These are phyloP conservation scores for Parochlus steinenii DNA, from an alignment of 2,888 invertebrate species.

Conservation along the genomic window DNA sequence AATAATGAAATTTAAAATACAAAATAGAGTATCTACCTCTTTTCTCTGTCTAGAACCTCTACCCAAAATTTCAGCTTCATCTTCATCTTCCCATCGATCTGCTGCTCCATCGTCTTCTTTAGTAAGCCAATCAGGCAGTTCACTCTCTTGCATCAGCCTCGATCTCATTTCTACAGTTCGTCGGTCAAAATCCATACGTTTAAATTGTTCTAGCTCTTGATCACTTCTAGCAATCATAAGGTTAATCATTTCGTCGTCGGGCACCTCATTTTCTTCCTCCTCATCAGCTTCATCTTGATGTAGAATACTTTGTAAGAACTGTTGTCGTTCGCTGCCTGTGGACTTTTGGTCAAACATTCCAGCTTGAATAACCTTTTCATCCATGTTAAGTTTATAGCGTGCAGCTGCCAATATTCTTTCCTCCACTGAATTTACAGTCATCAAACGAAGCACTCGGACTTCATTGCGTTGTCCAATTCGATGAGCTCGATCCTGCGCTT, in stretches of 20 bases:
- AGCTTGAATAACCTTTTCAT: constrained; percentile 99
- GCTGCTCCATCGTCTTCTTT: constrained; percentile 90
- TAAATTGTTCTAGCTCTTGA: constrained; percentile 85
- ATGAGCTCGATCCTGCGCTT: constrained; percentile 99
- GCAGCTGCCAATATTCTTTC: constrained; percentile 97
- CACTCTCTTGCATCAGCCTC: constrained; percentile 82
- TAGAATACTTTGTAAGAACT: constrained; percentile 87
- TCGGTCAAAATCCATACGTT: constrained; percentile 84
- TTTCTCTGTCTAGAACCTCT: constrained; percentile 86
- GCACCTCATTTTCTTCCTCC: constrained; percentile 56
- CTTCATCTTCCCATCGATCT: constrained; percentile 44
- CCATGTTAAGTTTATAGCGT: constrained; percentile 95
- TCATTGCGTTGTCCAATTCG: constrained; percentile 98
- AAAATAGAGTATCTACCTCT: no score
- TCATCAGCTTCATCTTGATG: constrained; percentile 91
- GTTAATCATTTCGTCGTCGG: constrained; percentile 97
- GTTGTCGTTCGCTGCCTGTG: constrained; percentile 89
- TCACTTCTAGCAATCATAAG: constrained; percentile 97
- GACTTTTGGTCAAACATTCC: constrained; percentile 99
- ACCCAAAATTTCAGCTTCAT: constrained; percentile 65
- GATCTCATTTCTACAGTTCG: constrained; percentile 54
- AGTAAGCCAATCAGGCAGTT: constrained; percentile 88
- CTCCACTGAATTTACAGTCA: constrained; percentile 98
- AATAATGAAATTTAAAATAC: no score
- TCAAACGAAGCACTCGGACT: constrained; percentile 87